Conservation (phyloP, 2,797 vertebrate species). For the Pangasius djambal region DNA sequence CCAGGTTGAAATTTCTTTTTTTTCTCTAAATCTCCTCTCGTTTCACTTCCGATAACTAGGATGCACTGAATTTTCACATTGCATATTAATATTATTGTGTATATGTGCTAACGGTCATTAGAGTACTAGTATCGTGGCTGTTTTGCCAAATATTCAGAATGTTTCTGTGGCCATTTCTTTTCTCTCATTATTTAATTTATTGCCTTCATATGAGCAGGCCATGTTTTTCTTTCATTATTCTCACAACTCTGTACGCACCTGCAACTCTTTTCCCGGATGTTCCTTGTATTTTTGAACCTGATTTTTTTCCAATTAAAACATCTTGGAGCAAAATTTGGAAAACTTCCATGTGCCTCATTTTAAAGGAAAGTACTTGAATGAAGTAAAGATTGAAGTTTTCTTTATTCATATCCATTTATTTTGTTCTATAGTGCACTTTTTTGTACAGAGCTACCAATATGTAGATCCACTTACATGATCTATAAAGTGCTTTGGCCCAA, state of each 20-base stretch:
- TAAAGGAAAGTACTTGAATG: neutral
- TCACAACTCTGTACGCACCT: conserved; percentile 58
- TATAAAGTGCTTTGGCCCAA: neutral
- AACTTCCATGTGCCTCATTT: neutral
- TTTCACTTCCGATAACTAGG: neutral
- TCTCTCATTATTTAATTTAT: conserved; percentile 47
- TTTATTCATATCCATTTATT: neutral
- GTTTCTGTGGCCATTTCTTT: conserved; percentile 14
- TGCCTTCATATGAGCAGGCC: conserved; percentile 26
- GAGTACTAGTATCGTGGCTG: conserved; percentile 29
- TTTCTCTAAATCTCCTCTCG: neutral
- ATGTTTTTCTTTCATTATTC: neutral
- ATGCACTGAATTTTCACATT: conserved; percentile 34
- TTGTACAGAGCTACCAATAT: neutral
- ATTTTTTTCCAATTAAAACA: conserved; percentile 76
- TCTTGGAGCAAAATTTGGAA: conserved; percentile 57
- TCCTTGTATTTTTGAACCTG: conserved; percentile 69
- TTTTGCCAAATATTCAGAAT: conserved; percentile 25
- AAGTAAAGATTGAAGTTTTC: neutral
- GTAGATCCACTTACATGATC: neutral
- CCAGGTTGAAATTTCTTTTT: neutral
- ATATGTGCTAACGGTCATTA: conserved; percentile 24
- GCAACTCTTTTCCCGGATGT: conserved; percentile 67
- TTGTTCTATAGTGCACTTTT: neutral
- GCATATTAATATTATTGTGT: conserved; percentile 23